phyloP scores from a whole-genome alignment of 2,797 vertebrate genomes.

The Typhlichthys eigenmanni region DNA sequence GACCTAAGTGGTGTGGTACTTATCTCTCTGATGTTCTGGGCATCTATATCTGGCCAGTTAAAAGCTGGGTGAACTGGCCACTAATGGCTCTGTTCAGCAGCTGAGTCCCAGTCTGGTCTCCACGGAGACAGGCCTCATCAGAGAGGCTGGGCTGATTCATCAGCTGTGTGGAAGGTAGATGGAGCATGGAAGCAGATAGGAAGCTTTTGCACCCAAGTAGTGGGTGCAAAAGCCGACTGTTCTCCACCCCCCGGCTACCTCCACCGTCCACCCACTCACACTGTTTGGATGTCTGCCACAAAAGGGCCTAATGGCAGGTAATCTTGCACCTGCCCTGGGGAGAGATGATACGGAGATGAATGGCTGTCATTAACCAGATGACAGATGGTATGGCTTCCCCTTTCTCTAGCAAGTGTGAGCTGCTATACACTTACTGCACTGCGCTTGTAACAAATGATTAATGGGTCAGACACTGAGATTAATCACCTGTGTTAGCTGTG shows the following conservation, averaged over 20 bases:
- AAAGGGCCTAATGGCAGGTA: conserved; percentile 42
- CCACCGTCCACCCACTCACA: not conserved
- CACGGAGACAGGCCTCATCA: conserved; percentile 63
- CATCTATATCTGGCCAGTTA: conserved; percentile 56
- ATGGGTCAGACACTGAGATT: no score
- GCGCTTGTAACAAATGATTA: no score
- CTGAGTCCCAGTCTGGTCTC: conserved; percentile 63
- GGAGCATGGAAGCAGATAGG: conserved; percentile 16
- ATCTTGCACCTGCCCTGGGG: conserved; percentile 38
- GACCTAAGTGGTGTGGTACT: conserved; percentile 24
- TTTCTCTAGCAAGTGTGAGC: conserved; percentile 10
- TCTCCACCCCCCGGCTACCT: not conserved
- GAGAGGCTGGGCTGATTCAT: conserved; percentile 45
- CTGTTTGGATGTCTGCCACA: conserved; percentile 27
- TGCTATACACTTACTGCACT: not conserved
- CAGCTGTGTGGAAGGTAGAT: conserved; percentile 27
- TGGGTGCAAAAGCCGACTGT: not conserved
- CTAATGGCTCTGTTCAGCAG: conserved; percentile 68
- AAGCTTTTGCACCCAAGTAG: conserved; percentile 20
- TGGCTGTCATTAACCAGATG: conserved; percentile 16
- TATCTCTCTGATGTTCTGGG: conserved; percentile 23
- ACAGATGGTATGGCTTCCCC: conserved; percentile 16
- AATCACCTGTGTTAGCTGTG: no score
- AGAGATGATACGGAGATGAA: conserved; percentile 35
- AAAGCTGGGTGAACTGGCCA: conserved; percentile 44